Evolutionary conservation across 2,888 invertebrate species (phyloP).

Genomic region (Zygaena filipendulae): DNA sequence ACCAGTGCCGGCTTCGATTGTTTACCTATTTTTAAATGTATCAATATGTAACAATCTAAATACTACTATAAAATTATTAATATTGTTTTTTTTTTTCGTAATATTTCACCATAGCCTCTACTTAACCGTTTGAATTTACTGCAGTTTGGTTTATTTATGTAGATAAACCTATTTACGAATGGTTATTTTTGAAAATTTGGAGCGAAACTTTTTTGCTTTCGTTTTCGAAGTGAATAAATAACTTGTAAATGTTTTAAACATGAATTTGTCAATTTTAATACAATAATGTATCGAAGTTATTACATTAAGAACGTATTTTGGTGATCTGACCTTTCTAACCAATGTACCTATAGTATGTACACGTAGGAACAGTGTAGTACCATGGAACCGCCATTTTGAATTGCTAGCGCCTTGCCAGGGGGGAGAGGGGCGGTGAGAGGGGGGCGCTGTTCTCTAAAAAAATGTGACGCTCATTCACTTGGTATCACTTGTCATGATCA

Average conservation of each 20-base stretch:
- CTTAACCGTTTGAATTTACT: too few species aligned
- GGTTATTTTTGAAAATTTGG: slow-evolving; percentile 14
- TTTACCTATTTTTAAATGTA: slow-evolving; percentile 25
- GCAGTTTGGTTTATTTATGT: too few species aligned
- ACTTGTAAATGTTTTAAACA: background rate
- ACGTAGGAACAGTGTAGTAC: slow-evolving; percentile 43
- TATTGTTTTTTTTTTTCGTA: too few species aligned
- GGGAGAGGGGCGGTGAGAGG: slow-evolving; percentile 35
- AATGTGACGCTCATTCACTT: slow-evolving; percentile 41
- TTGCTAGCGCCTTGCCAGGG: slow-evolving; percentile 52
- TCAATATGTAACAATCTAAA: too few species aligned
- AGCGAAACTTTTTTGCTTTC: slow-evolving; percentile 16
- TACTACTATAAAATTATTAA: too few species aligned
- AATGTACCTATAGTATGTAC: slow-evolving; percentile 30
- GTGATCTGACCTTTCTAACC: slow-evolving; percentile 25
- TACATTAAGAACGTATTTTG: slow-evolving; percentile 17
- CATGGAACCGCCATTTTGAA: slow-evolving; percentile 63
- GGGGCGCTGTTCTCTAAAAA: slow-evolving; percentile 40
- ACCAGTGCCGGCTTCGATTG: slow-evolving; percentile 37
- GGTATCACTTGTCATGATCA: slow-evolving; percentile 29
- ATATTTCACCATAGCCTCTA: too few species aligned
- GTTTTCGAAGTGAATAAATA: too few species aligned
- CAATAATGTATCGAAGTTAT: too few species aligned
- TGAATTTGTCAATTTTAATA: slow-evolving; percentile 2
- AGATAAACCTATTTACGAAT: too few species aligned